phyloP scores from a whole-genome alignment of 1,140 invertebrate species.

The Apis florea region DNA sequence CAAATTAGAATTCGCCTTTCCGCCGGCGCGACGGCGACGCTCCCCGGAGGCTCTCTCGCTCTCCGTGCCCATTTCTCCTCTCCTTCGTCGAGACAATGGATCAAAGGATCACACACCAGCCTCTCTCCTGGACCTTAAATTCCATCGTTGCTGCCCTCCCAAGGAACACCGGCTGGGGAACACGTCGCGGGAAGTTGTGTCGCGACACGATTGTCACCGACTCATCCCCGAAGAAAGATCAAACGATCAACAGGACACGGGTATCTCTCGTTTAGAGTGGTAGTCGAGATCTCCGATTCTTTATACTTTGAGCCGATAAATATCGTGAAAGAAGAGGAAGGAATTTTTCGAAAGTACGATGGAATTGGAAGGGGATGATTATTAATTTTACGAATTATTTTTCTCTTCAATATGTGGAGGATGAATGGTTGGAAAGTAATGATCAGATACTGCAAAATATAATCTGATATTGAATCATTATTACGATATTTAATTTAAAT shows the following conservation, averaged over 20 bases:
- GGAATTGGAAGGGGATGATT: no score
- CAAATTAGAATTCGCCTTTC: slow-evolving; percentile 75
- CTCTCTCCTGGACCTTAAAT: slow-evolving; percentile 51
- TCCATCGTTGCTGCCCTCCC: slow-evolving; percentile 25
- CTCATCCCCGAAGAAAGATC: neutral
- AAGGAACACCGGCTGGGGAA: slow-evolving; percentile 39
- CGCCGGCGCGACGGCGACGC: slow-evolving; percentile 64
- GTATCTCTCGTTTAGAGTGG: neutral
- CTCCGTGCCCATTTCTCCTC: slow-evolving; percentile 33
- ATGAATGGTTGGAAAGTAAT: no score
- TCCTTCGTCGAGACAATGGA: slow-evolving; percentile 67
- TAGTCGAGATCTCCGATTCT: neutral
- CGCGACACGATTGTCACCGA: slow-evolving; percentile 20
- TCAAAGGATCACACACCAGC: slow-evolving; percentile 63
- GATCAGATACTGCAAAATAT: no score
- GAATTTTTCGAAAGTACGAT: no score
- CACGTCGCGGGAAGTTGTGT: slow-evolving; percentile 35
- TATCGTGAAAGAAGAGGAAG: no score
- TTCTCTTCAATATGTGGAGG: no score
- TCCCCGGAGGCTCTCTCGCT: slow-evolving; percentile 58
- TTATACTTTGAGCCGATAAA: neutral
- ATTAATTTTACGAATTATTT: no score
- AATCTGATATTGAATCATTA: no score
- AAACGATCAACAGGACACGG: slow-evolving; percentile 16
- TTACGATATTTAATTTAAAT: no score